phyloP scores from a whole-genome alignment of 2,113 vertebrate species.

The Stegostoma tigrinum region DNA sequence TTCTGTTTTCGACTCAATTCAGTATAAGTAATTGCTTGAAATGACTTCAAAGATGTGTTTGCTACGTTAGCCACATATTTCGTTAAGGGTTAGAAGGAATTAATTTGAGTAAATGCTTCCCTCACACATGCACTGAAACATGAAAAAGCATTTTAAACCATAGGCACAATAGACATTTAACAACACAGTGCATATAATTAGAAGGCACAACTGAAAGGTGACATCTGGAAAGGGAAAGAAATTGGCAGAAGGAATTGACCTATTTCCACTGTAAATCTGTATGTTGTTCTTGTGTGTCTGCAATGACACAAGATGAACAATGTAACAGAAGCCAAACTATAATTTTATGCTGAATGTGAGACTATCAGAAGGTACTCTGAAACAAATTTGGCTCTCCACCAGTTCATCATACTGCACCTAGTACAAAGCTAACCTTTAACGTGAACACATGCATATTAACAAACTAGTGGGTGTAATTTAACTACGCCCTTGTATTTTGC shows the following conservation, averaged over 20 bases:
- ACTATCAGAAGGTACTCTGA: neutral
- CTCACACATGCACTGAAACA: neutral
- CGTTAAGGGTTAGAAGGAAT: neutral
- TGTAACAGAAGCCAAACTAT: neutral
- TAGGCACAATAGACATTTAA: neutral
- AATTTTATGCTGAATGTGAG: slow-evolving; percentile 16
- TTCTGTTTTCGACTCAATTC: neutral
- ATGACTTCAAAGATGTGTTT: neutral
- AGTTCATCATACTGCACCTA: neutral
- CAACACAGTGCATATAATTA: neutral
- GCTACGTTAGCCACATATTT: neutral
- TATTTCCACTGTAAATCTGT: neutral
- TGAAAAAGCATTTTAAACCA: neutral
- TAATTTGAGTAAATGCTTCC: neutral
- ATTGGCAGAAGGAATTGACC: neutral
- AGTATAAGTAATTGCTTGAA: neutral
- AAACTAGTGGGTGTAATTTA: slow-evolving; percentile 30
- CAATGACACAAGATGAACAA: neutral
- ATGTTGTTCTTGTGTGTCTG: neutral
- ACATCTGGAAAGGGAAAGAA: neutral
- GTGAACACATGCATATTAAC: neutral
- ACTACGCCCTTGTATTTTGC: slow-evolving; percentile 13
- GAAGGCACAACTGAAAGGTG: neutral
- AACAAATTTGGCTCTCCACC: neutral
- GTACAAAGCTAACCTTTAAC: slow-evolving; percentile 25